Base-by-base conservation (phyloP, 2,888 invertebrate species). In the Amitus sp. region DNA sequence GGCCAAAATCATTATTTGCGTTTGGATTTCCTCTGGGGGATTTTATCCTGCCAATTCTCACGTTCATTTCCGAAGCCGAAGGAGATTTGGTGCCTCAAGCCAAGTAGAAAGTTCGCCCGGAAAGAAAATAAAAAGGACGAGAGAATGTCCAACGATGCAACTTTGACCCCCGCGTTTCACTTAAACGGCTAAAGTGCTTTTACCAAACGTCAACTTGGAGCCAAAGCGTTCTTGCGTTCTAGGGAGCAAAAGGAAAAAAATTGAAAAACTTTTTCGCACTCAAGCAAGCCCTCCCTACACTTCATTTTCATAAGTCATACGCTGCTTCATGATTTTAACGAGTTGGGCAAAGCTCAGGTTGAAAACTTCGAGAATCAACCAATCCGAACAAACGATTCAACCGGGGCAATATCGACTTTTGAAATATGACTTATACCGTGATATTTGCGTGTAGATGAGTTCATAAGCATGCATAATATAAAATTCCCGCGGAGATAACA, bases 211-310 rank as follows among this genome's bases (percentile, higher is more conserved):
- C 37, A 49, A 53, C 59, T 59, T 43, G 39, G 42, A 23, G 37
- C 28, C 49, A 52, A 59, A 53, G 49, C 53, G 53, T 59, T 53
- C 49, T 39, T 53, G 49, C 49, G 42, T 59, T 49, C 45, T 45
- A 45, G 49, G 37, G 45, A 52, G 52, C 28, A 43, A 59, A 47
- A 52, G 58, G 43, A 51, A 47, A 58, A 52, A 45, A 46, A 50
- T 57, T 19, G 50, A 46, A 19, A 50, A 57, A 49, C 46, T 57
- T 50, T 40, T 20, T 39, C 48, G 20, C 56, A 47, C 23, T 23
- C 42, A 17, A 45, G 42, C 40, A 40, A 47, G 18, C 33, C 18
- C 43, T 15, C 43, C 28, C 43, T 42, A 20, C 37, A 13, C 43
- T 42, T 55, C 43, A 48, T 55, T 43, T 55, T 47, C 48, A 55